Base-by-base conservation (phyloP, 2,113 vertebrate genomes). In the Tetraodon nigroviridis region DNA sequence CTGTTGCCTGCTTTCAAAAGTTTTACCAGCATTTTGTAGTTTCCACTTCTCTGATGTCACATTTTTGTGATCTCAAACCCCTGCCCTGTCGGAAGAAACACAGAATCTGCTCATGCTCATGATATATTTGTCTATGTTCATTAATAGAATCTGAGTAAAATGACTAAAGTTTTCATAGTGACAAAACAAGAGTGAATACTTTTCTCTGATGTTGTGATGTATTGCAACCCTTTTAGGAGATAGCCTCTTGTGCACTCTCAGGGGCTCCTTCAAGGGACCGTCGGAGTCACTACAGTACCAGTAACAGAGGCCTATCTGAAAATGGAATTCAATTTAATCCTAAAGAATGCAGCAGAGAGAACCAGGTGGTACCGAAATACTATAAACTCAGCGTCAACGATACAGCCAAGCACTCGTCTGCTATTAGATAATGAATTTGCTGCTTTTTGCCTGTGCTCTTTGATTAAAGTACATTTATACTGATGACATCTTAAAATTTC, bases 301-400 rank as follows among this genome's bases (percentile, higher is more conserved):
- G 62, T 78, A 61, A 46, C 65, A 63, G 29, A 69, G 58, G 80
- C 52, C 47, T 76, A 14, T 37, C 18, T 64, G 61, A 18, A 71
- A 32, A 68, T 56, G 69, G 75, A 84, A 76, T 16, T 54, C 32
- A 83, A 79, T 80, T 51, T 74, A 79, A 83, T 75, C 72, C 67
- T 53, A 32, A 64, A 78, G 71, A 81, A 82, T 76, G 82, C 40
- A 51, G 42, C 22, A 12, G 32, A 49, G 45, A 51, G 67, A 62
- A 68, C 67, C 65, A 66, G 47, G 64, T 76, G 63, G 54, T 79
- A 68, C 46, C 71, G 81, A 59, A 18, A 66, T 65, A 72, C 46
- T 47, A 48, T 63, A 19, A 46, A 46, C 7, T 37, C 46, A 37
- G 53, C n/a, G 44, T 58, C 52, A 77, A 81, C 77, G 5, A 27